Base-by-base conservation (phyloP, 2,797 vertebrate species). In the Falco columbarius region DNA sequence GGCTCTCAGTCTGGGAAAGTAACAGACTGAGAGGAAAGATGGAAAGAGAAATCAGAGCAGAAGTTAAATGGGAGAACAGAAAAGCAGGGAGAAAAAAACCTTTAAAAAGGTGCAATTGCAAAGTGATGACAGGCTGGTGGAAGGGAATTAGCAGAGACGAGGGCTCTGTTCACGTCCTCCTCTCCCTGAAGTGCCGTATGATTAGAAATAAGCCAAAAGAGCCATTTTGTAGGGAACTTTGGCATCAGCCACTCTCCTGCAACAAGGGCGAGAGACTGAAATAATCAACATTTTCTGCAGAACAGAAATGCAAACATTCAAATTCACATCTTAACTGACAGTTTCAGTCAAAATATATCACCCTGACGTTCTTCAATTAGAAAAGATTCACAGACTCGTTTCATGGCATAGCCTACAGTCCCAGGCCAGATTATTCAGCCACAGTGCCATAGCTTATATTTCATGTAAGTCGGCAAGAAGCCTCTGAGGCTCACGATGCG, bases 261-360 rank as follows among this genome's bases (percentile, higher is more conserved):
- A 76, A 29, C 44, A 24, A 73, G 71, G 74, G 95, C 21, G 84
- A 96, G 95, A 95, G 96, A 92, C 95, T 94, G 95, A 96, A 94
- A 94, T 85, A 89, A 92, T 94, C 95, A 96, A 91, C 92, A 87
- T 95, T 96, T 94, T 86, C 92, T 8, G 4, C 1, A 0, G 81
- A 82, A 52, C 90, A 80, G 90, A 92, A 82, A 95, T 85, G 95
- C 95, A 96, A 95, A 95, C 95, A 80, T 71, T 92, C 52, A 52
- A 58, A 95, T 63, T 76, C 95, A 29, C 74, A 24, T 96, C 93
- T 49, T 24, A 52, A 2, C 91, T 95, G 95, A 95, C 95, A 96
- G 91, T 24, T 95, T 36, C 86, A 87, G 96, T 97, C 91, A 96
- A 96, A 97, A 97, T 92, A 96, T 86, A 87, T 76, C 92, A 85